Conservation (phyloP, 2,888 invertebrate genomes). For the Pandemis heparana region DNA sequence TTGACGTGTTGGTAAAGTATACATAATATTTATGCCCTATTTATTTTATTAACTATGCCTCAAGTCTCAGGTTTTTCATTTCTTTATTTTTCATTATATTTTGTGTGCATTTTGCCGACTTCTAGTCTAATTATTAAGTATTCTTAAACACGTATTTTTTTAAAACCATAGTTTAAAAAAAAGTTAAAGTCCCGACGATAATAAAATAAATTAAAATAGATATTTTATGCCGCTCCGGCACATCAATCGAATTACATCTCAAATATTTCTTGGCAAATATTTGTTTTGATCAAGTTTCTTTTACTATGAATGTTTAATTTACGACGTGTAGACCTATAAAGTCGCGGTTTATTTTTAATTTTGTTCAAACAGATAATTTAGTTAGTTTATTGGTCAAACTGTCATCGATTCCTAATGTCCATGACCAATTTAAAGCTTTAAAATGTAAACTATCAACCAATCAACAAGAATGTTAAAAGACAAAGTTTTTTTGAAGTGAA, state of each 20-base stretch:
- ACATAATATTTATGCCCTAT: no score
- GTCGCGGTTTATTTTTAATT: slow-evolving; percentile 30
- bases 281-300: slow-evolving; percentile 24
- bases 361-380: slow-evolving; percentile 21
- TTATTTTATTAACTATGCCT: no score
- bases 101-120: no score
- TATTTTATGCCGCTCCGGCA: neutral
- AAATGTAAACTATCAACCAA: slow-evolving; percentile 19
- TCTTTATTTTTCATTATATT: no score
- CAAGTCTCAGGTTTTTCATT: no score
- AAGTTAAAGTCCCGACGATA: neutral
- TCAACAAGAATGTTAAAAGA: slow-evolving; percentile 4
- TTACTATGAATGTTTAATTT: slow-evolving; percentile 22
- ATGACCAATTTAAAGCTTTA: slow-evolving; percentile 26
- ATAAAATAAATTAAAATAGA: neutral
- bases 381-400: slow-evolving; percentile 28
- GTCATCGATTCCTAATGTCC: slow-evolving; percentile 23
- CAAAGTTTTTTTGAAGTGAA: no score
- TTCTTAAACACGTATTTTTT: no score
- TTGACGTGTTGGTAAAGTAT: no score
- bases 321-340: slow-evolving; percentile 27
- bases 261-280: slow-evolving; percentile 31
- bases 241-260: slow-evolving; percentile 5
- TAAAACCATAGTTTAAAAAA: neutral
- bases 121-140: no score